Percentiles rank a stretch among this genome's conserved stretches.
phyloP scores from a whole-genome alignment of 1,140 invertebrate genomes.

The Apis laboriosa region DNA sequence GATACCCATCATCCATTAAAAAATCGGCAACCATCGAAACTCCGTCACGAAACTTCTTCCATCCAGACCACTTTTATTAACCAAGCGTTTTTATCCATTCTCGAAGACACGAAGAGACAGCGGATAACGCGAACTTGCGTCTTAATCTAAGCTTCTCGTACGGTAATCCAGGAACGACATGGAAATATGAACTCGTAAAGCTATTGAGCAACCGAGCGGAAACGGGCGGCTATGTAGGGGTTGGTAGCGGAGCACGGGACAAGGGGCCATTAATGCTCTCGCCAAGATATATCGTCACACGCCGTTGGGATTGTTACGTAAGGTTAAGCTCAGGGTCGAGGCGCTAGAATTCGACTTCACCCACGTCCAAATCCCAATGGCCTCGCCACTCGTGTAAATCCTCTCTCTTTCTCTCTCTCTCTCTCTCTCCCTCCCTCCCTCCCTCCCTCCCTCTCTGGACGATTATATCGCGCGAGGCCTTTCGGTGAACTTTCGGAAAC shows the following conservation, averaged over 20 bases:
- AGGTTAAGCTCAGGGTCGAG: conserved; percentile 65
- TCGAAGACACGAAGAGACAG: neutral
- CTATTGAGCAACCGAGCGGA: conserved; percentile 41
- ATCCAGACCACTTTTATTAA: neutral
- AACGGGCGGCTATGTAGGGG: conserved; percentile 7
- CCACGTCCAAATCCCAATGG: conserved; percentile 29
- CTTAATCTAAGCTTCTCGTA: conserved; percentile 30
- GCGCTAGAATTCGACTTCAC: conserved; percentile 53
- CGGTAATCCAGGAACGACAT: conserved; percentile 40
- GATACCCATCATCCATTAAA: neutral
- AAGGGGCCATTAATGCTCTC: conserved; percentile 60
- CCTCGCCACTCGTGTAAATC: conserved; percentile 51
- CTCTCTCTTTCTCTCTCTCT: neutral
- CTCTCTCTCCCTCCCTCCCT: neutral
- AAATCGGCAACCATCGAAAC: neutral
- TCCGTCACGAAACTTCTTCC: neutral
- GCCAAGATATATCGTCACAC: conserved; percentile 64
- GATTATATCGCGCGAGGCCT: neutral
- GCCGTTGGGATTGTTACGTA: conserved; percentile 57
- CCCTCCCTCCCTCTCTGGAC: neutral
- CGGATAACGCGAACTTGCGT: conserved; percentile 21
- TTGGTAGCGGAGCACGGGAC: conserved; percentile 21
- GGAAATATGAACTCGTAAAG: conserved; percentile 52
- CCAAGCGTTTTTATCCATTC: neutral
- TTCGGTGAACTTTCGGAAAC: conserved; percentile 5